Percentiles rank a stretch among this genome's conserved stretches.
Evolutionary conservation across 2,113 vertebrate genomes (phyloP).

Genomic region (Herpetotheres cachinnans): DNA sequence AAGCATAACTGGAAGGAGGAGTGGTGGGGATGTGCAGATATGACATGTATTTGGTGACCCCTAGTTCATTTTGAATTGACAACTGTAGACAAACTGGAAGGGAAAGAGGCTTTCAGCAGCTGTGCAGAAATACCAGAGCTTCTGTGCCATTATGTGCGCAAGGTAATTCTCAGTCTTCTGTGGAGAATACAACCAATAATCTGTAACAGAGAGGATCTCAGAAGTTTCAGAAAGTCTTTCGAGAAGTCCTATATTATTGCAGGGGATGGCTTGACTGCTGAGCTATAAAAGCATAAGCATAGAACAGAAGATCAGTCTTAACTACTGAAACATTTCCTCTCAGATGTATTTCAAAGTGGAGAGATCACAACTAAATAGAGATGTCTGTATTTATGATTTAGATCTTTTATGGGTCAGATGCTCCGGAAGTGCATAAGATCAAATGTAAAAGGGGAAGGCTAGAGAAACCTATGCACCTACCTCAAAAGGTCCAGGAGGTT

Average conservation of each 20-base stretch:
- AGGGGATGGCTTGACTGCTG: neutral
- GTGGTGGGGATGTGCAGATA: accelerated
- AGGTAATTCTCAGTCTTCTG: neutral
- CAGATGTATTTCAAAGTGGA: neutral
- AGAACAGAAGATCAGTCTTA: neutral
- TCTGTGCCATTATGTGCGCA: neutral
- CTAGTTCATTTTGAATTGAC: neutral
- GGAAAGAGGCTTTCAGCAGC: neutral
- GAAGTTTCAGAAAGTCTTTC: neutral
- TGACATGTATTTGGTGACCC: neutral
- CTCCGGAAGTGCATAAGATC: neutral
- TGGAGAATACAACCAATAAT: neutral
- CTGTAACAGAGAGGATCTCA: neutral
- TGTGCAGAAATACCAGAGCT: neutral
- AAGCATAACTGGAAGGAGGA: neutral
- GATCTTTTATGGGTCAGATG: neutral
- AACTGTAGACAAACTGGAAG: neutral
- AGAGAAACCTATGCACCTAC: neutral
- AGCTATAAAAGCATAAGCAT: neutral
- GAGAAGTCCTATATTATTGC: neutral
- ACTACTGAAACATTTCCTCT: neutral
- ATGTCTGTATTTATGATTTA: neutral
- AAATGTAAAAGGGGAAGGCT: neutral
- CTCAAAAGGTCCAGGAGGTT: neutral
- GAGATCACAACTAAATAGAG: neutral